Conservation (phyloP, 2,888 invertebrate genomes). For the Lucinisca nassula region DNA sequence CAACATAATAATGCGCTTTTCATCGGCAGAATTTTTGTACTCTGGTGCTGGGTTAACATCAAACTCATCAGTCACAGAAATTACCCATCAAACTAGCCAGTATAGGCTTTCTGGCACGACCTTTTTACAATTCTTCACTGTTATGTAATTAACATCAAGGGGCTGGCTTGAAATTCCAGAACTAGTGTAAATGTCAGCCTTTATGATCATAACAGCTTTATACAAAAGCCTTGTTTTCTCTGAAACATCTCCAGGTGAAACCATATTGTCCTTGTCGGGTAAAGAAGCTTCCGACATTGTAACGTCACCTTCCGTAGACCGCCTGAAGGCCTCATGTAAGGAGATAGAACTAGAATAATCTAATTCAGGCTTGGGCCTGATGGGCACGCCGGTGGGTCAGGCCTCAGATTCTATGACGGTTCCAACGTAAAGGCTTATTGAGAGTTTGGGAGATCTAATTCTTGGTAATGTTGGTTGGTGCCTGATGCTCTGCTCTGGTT, state of each 20-base stretch:
- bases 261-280: background rate
- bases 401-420: too few relatives aligned
- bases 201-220: background rate
- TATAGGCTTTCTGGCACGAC: background rate
- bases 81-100: background rate
- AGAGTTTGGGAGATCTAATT: too few relatives aligned
- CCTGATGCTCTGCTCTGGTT: too few relatives aligned
- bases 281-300: background rate
- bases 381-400: too few relatives aligned
- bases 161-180: background rate
- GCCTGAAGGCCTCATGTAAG: background rate
- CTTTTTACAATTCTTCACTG: background rate
- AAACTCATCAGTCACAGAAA: background rate
- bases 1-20: background rate
- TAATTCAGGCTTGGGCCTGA: background rate
- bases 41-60: background rate
- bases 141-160: background rate
- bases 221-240: background rate
- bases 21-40: background rate
- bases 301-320: background rate
- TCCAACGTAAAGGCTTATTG: too few relatives aligned
- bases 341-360: too few relatives aligned
- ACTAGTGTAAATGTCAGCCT: background rate
- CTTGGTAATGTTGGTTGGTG: too few relatives aligned
- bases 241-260: background rate